phyloP scores from a whole-genome alignment of 1,140 invertebrate species.

The Metaphire vulgaris region DNA sequence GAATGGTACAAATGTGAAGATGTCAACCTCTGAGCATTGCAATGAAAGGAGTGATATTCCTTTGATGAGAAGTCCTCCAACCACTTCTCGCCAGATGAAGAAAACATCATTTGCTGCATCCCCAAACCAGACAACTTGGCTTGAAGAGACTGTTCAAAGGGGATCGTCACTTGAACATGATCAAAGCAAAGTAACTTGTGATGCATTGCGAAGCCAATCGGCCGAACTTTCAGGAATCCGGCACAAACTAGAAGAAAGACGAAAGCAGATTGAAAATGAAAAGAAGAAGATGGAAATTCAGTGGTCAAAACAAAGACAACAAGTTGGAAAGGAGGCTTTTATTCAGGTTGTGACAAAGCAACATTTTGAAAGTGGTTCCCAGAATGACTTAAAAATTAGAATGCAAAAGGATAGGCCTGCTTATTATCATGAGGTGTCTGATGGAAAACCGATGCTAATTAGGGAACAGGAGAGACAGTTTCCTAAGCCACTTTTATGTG shows the following conservation, averaged over 20 bases:
- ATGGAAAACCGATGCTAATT: background rate
- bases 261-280: constrained; percentile 81
- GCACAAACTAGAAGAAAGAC: constrained; percentile 64
- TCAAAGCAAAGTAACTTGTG: background rate
- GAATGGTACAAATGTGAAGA: background rate
- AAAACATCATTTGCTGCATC: background rate
- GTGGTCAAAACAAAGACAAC: constrained; percentile 78
- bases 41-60: background rate
- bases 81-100: background rate
- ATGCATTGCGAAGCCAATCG: background rate
- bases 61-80: background rate
- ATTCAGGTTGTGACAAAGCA: constrained; percentile 79
- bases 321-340: constrained; percentile 79
- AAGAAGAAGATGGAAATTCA: constrained; percentile 78
- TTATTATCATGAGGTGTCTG: background rate
- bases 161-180: background rate
- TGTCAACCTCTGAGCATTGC: background rate
- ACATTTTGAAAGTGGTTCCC: background rate
- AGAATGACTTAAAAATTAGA: background rate
- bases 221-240: constrained; percentile 72
- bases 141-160: background rate
- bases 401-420: background rate
- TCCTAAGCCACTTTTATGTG: background rate
- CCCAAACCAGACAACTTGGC: background rate
- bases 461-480: background rate